phyloP scores from a whole-genome alignment of 1,140 invertebrate species.

The Tribolium madens region DNA sequence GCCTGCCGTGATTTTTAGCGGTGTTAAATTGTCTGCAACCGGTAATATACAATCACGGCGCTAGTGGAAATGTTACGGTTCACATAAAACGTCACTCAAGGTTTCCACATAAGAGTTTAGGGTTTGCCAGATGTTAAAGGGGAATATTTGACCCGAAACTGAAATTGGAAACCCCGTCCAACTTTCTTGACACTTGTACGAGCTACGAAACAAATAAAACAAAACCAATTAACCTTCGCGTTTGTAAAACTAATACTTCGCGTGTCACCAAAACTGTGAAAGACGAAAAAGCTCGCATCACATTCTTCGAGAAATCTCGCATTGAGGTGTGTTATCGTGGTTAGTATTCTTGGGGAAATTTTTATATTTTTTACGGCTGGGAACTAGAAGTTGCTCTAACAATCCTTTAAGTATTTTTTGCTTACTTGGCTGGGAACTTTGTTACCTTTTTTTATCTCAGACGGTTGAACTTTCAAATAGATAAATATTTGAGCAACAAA shows the following conservation, averaged over 20 bases:
- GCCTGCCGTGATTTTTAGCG: slow-evolving; percentile 49
- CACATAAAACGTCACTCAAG: slow-evolving; percentile 48
- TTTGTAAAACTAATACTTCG: slow-evolving; percentile 36
- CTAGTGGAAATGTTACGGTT: slow-evolving; percentile 46
- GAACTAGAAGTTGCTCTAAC: no score
- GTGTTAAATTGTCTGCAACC: slow-evolving; percentile 51
- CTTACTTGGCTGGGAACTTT: not conserved
- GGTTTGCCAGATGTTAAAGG: slow-evolving; percentile 40
- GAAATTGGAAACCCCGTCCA: slow-evolving; percentile 35
- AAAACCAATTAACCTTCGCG: slow-evolving; percentile 35
- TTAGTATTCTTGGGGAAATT: no score
- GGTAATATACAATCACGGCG: slow-evolving; percentile 50
- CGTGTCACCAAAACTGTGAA: slow-evolving; percentile 24
- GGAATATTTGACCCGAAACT: slow-evolving; percentile 38
- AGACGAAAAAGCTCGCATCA: not conserved
- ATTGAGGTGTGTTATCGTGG: no score
- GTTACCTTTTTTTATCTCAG: not conserved
- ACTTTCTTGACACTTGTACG: slow-evolving; percentile 38
- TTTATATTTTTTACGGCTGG: no score
- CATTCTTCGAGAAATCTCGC: not conserved
- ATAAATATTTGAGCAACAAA: not conserved
- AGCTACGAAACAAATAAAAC: slow-evolving; percentile 35
- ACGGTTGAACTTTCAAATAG: not conserved
- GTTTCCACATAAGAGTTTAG: slow-evolving; percentile 48
- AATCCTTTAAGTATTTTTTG: no score